These are phyloP conservation scores for Cryptus armator DNA, from an alignment of 2,888 invertebrate species.

Conservation along the genomic window DNA sequence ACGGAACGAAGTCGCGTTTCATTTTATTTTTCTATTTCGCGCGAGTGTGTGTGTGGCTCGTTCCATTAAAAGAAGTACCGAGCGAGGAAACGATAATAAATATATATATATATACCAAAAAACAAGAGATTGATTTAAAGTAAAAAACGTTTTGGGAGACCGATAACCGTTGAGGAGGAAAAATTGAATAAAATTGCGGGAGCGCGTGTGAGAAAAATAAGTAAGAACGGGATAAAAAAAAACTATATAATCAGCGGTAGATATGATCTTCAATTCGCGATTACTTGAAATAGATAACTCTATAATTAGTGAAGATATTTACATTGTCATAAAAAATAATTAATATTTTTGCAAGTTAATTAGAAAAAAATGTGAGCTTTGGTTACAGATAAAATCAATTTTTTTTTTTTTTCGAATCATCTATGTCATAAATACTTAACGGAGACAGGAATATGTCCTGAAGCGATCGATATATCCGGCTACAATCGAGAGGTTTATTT, in stretches of 20 bases:
- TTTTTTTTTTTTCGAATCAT: too few relatives aligned
- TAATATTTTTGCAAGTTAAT: background rate
- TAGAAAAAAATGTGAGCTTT: background rate
- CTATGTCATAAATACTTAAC: too few relatives aligned
- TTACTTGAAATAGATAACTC: background rate
- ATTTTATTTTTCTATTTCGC: background rate
- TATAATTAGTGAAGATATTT: background rate
- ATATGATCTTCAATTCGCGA: background rate
- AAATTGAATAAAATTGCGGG: background rate
- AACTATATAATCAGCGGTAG: background rate
- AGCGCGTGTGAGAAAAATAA: background rate
- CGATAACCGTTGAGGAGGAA: background rate
- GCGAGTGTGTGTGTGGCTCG: constrained; percentile 6
- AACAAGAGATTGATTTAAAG: background rate
- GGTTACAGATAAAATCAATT: background rate
- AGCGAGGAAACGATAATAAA: background rate
- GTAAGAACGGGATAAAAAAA: background rate
- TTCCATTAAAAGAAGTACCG: background rate
- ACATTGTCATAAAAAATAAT: background rate
- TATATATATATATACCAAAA: background rate
- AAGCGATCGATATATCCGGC: too few relatives aligned
- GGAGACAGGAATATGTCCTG: too few relatives aligned
- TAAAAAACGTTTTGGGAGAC: background rate
- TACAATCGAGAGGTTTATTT: background rate
- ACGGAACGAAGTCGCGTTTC: background rate